A percentile compares a stretch with the other conserved stretches of the same genome.
Evolutionary conservation across 1,140 invertebrate species (phyloP).

Genomic region (Callitettix versicolor): DNA sequence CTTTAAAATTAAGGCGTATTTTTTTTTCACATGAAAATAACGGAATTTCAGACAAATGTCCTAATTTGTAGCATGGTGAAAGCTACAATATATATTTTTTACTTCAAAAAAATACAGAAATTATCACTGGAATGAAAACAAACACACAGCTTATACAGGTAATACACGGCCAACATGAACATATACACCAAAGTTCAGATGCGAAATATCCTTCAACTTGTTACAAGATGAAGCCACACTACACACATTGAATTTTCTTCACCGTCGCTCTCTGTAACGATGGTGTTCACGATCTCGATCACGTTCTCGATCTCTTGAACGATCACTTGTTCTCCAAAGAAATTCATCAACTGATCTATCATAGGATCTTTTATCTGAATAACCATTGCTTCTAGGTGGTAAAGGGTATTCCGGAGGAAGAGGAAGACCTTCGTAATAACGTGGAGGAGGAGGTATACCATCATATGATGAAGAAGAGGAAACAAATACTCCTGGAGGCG

Average conservation of each 20-base stretch:
- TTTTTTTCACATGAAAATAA: too few species aligned
- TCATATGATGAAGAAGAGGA: slow-evolving; percentile 52
- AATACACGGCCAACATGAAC: too few species aligned
- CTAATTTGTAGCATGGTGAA: too few species aligned
- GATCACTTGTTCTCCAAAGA: slow-evolving; percentile 57
- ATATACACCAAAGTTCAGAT: too few species aligned
- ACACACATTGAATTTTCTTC: slow-evolving; percentile 10
- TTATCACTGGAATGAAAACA: too few species aligned
- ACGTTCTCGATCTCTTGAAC: slow-evolving; percentile 39
- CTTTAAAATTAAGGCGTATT: too few species aligned
- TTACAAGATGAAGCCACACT: too few species aligned
- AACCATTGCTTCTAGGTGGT: slow-evolving; percentile 39
- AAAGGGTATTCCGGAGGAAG: slow-evolving; percentile 45
- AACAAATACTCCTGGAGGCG: slow-evolving; percentile 45
- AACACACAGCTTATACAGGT: too few species aligned
- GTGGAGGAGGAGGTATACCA: slow-evolving; percentile 51
- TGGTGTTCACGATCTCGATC: slow-evolving; percentile 37
- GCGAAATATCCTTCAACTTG: too few species aligned
- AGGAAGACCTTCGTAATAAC: slow-evolving; percentile 68
- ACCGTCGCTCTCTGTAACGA: slow-evolving; percentile 23
- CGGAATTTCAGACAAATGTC: too few species aligned
- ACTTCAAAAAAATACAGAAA: too few species aligned
- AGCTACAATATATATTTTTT: too few species aligned
- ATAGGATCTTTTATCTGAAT: slow-evolving; percentile 64
- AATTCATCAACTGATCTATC: slow-evolving; percentile 86